Percentiles rank a stretch among this genome's conserved stretches.
Evolutionary conservation across 2,888 invertebrate species (phyloP).

Genomic region (Drosophila cognata): DNA sequence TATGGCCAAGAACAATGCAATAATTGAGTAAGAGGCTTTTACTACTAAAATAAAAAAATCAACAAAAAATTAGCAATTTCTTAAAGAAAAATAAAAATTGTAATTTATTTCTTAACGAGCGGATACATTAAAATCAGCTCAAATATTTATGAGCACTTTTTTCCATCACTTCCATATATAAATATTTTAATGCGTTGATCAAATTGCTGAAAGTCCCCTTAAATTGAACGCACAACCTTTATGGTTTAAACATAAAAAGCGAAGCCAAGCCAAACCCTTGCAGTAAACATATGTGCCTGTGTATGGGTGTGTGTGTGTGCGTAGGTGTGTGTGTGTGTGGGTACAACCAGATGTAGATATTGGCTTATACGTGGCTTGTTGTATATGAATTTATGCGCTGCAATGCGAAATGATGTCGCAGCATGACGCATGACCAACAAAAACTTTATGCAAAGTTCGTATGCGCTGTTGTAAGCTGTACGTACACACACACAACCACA

Average conservation of each 20-base stretch:
- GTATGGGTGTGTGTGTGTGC: neutral
- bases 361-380: slow-evolving; percentile 8
- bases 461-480: slow-evolving; percentile 3
- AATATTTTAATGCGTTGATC: slow-evolving; percentile 11
- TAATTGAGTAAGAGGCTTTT: neutral
- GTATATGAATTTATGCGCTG: slow-evolving; percentile 15
- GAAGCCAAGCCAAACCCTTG: neutral
- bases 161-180: neutral
- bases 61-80: slow-evolving; percentile 3
- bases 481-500: neutral
- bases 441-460: slow-evolving; percentile 35
- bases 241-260: slow-evolving; percentile 15
- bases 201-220: slow-evolving; percentile 18
- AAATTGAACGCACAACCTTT: slow-evolving; percentile 24
- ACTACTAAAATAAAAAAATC: neutral
- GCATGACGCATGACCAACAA: slow-evolving; percentile 26
- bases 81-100: slow-evolving; percentile 10
- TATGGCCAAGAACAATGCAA: neutral
- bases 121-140: slow-evolving; percentile 7
- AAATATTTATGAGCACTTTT: slow-evolving; percentile 18
- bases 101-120: slow-evolving; percentile 18
- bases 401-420: slow-evolving; percentile 24
- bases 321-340: neutral
- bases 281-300: slow-evolving; percentile 5
- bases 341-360: slow-evolving; percentile 22